Percentiles rank a stretch among this genome's conserved stretches.
Evolutionary conservation across 2,888 invertebrate genomes (phyloP).

Genomic region (Lapara coniferarum): DNA sequence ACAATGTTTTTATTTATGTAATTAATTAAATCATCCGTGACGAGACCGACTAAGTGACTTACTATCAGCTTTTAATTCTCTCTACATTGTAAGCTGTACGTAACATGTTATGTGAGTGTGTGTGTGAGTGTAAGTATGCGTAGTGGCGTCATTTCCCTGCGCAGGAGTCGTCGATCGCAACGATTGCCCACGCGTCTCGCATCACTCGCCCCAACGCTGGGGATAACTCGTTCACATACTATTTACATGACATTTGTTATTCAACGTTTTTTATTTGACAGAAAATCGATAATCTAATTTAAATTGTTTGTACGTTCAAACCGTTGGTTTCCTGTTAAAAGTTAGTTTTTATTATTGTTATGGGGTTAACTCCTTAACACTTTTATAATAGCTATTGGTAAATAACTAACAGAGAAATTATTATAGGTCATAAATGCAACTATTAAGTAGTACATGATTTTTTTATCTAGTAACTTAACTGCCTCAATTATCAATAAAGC

Average conservation of each 20-base stretch:
- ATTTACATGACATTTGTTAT: conserved; percentile 75
- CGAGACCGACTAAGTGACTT: not conserved
- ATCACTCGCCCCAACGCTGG: conserved; percentile 76
- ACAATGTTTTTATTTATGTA: too few relatives aligned
- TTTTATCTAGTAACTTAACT: too few relatives aligned
- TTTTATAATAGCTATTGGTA: too few relatives aligned
- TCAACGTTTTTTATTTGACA: conserved; percentile 63
- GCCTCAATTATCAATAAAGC: too few relatives aligned
- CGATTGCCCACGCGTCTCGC: conserved; percentile 82
- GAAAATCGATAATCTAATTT: conserved; percentile 70
- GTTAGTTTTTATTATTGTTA: not conserved
- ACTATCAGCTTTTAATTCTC: not conserved
- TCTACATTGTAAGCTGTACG: conserved; percentile 1
- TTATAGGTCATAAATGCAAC: too few relatives aligned
- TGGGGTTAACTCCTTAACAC: too few relatives aligned
- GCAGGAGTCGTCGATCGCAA: conserved; percentile 78
- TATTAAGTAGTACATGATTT: too few relatives aligned
- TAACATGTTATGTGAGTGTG: conserved; percentile 29
- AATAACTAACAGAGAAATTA: too few relatives aligned
- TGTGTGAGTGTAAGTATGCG: conserved; percentile 34
- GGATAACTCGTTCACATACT: conserved; percentile 74
- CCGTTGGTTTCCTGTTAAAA: conserved; percentile 6
- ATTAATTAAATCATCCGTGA: too few relatives aligned
- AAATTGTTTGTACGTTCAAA: conserved; percentile 23
- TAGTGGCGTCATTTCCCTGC: conserved; percentile 71